Conservation (phyloP, 2,888 invertebrate species). For the Pandemis cinnamomeana region DNA sequence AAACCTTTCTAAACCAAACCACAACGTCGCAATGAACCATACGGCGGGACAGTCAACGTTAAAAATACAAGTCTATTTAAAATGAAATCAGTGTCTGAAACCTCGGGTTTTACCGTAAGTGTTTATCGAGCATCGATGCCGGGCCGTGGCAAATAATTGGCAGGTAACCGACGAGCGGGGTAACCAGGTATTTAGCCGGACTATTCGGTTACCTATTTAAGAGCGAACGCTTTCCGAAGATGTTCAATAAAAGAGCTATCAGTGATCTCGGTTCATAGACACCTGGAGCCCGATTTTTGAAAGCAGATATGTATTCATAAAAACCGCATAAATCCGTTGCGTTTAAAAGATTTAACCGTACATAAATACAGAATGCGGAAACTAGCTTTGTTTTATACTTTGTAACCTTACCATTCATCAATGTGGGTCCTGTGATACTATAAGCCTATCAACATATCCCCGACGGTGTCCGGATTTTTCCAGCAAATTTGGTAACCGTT, state of each 20-base stretch:
- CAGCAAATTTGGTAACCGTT: background rate
- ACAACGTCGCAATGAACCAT: background rate
- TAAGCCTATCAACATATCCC: background rate
- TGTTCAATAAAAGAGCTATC: too few relatives aligned
- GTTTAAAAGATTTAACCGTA: too few relatives aligned
- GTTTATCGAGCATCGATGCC: conserved; percentile 25
- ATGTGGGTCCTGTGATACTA: background rate
- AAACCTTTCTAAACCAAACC: background rate
- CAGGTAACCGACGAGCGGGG: conserved; percentile 42
- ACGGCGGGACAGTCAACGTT: background rate
- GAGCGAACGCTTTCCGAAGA: too few relatives aligned
- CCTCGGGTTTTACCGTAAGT: conserved; percentile 4
- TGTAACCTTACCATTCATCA: too few relatives aligned
- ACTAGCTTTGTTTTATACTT: too few relatives aligned
- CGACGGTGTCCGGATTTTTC: background rate
- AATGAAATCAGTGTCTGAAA: conserved; percentile 5
- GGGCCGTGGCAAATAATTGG: conserved; percentile 42
- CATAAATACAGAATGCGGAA: too few relatives aligned
- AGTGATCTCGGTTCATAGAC: too few relatives aligned
- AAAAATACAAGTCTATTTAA: conserved; percentile 10
- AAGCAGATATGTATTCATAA: too few relatives aligned
- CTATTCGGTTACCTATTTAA: too few relatives aligned
- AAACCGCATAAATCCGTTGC: too few relatives aligned
- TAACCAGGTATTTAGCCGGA: conserved; percentile 42
- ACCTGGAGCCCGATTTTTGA: too few relatives aligned